These are phyloP conservation scores for Candidula unifasciata DNA, from an alignment of 2,888 invertebrate genomes.

Conservation along the genomic window DNA sequence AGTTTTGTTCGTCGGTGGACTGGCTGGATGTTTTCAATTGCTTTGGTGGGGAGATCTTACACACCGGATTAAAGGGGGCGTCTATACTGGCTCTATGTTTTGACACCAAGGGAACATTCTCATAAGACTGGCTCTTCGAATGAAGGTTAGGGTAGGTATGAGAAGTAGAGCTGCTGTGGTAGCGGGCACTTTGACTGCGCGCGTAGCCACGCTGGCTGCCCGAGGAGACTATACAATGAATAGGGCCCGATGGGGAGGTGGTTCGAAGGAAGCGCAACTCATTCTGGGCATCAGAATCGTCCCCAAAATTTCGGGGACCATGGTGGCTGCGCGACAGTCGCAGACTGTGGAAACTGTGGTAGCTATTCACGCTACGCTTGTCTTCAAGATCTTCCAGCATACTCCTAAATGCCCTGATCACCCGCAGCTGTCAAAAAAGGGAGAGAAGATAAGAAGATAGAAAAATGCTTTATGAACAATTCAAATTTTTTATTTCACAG, in stretches of 20 bases:
- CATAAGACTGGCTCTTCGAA: slow-evolving; percentile 75
- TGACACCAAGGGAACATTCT: slow-evolving; percentile 74
- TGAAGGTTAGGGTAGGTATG: slow-evolving; percentile 59
- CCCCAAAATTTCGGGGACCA: slow-evolving; percentile 80
- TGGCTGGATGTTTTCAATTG: slow-evolving; percentile 62
- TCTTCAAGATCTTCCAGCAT: slow-evolving; percentile 99
- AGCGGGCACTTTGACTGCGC: slow-evolving; percentile 37
- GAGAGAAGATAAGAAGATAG: slow-evolving; percentile 38
- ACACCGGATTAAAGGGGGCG: slow-evolving; percentile 68
- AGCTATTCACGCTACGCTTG: slow-evolving; percentile 89
- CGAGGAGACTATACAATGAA: slow-evolving; percentile 11
- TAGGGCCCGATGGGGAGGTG: slow-evolving; percentile 61
- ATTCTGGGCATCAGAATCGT: slow-evolving; percentile 56
- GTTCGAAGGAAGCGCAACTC: slow-evolving; percentile 62
- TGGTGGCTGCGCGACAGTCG: slow-evolving; percentile 85
- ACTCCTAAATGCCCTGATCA: slow-evolving; percentile 83
- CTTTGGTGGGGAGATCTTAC: slow-evolving; percentile 66
- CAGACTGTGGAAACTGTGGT: slow-evolving; percentile 76
- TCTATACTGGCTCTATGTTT: slow-evolving; percentile 70
- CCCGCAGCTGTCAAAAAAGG: slow-evolving; percentile 76
- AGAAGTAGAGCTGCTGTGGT: slow-evolving; percentile 38
- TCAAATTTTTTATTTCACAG: background rate
- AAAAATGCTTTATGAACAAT: slow-evolving; percentile 2
- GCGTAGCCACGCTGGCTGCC: slow-evolving; percentile 50
- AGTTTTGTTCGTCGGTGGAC: slow-evolving; percentile 59